Conservation (phyloP, 2,797 vertebrate species). For the Propithecus deckenii region DNA sequence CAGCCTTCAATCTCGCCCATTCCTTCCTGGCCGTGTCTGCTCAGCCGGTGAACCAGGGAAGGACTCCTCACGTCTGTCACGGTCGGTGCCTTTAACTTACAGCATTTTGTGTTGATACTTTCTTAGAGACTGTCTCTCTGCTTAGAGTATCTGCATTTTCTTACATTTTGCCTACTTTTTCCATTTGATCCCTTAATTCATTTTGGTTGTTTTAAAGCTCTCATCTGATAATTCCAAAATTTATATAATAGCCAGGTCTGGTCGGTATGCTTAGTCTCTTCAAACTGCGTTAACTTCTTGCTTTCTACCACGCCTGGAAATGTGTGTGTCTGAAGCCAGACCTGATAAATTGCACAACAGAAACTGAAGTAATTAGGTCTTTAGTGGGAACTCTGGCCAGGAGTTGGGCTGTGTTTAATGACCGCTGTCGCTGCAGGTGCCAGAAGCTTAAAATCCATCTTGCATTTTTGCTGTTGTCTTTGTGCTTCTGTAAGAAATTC, state of each 20-base stretch:
- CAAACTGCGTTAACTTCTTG: not conserved
- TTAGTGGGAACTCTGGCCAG: not conserved
- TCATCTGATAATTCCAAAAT: not conserved
- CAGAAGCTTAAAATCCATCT: no score
- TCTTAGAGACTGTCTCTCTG: not conserved
- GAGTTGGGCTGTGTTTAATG: not conserved
- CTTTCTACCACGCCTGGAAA: not conserved
- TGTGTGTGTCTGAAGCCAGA: not conserved
- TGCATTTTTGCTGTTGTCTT: fast-evolving
- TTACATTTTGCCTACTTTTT: not conserved
- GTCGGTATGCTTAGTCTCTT: fast-evolving
- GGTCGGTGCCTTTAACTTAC: not conserved
- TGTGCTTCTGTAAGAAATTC: not conserved
- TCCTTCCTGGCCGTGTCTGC: not conserved
- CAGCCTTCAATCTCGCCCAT: not conserved
- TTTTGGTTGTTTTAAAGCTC: not conserved
- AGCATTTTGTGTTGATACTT: no score
- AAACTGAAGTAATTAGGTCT: not conserved
- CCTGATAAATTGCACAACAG: no score
- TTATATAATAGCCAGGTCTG: not conserved
- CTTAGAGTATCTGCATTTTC: not conserved
- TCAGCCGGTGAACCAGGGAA: no score
- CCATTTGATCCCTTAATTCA: no score
- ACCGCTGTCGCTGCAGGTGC: fast-evolving
- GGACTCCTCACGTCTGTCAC: fast-evolving